phyloP scores from a whole-genome alignment of 1,140 invertebrate genomes.

The Cotesia typhae region DNA sequence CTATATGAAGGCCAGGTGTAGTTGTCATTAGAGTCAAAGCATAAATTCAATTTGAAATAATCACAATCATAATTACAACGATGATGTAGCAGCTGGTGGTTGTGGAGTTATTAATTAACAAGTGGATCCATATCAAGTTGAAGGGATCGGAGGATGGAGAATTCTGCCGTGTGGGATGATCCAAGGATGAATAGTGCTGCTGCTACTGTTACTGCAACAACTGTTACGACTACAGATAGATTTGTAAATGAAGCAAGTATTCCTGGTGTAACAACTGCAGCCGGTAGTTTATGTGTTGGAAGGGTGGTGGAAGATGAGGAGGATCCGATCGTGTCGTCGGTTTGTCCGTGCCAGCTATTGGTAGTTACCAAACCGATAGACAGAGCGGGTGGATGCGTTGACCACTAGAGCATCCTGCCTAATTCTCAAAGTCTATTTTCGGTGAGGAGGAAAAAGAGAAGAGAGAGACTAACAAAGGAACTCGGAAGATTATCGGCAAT shows the following conservation, averaged over 20 bases:
- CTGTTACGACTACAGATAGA: too few relatives aligned
- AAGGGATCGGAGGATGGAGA: slow-evolving; percentile 24
- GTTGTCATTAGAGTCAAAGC: slow-evolving; percentile 6
- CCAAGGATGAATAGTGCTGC: neutral
- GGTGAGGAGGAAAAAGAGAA: neutral
- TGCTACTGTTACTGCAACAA: too few relatives aligned
- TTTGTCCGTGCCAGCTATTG: slow-evolving; percentile 33
- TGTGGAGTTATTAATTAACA: slow-evolving; percentile 7
- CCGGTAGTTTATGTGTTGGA: neutral
- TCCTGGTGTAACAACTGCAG: too few relatives aligned
- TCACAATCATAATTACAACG: neutral
- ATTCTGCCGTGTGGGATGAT: slow-evolving; percentile 12
- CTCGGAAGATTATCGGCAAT: neutral
- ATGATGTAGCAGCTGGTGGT: slow-evolving; percentile 9
- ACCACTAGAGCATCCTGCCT: slow-evolving; percentile 4
- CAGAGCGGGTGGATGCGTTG: neutral
- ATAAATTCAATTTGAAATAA: too few relatives aligned
- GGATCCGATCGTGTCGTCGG: slow-evolving; percentile 15
- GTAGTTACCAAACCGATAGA: slow-evolving; percentile 32
- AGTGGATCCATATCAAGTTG: slow-evolving; percentile 17
- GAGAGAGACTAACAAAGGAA: neutral
- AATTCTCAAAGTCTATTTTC: slow-evolving; percentile 19
- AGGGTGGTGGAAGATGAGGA: neutral
- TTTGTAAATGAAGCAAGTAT: too few relatives aligned
- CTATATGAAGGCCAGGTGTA: neutral